Percentiles rank a stretch among this genome's conserved stretches.
Evolutionary conservation across 2,113 vertebrate species (phyloP).

Genomic region (Silurus meridionalis): DNA sequence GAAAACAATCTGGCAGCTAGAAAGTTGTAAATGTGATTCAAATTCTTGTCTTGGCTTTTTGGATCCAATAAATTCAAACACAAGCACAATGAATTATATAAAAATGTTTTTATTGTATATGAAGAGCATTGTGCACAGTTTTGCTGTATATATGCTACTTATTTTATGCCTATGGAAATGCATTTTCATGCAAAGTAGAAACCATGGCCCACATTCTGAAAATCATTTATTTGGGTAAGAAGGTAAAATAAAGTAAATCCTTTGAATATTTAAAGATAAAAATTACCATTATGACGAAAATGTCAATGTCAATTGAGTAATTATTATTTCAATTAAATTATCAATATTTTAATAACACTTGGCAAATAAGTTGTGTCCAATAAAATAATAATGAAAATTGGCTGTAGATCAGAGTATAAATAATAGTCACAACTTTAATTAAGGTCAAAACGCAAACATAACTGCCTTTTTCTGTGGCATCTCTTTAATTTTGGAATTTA

Average conservation of each 20-base stretch:
- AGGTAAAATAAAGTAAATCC: not conserved
- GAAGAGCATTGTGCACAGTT: not conserved
- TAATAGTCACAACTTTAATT: not conserved
- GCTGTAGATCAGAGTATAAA: not conserved
- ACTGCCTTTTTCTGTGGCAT: not conserved
- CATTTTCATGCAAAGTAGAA: not conserved
- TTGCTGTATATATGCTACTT: not conserved
- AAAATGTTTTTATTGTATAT: not conserved
- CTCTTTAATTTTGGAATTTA: no score
- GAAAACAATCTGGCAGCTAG: not conserved
- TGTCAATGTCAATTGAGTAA: not conserved
- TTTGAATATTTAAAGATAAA: not conserved
- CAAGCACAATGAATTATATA: not conserved
- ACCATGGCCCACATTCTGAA: not conserved
- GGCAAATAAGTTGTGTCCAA: not conserved
- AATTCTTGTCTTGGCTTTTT: not conserved
- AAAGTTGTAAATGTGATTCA: not conserved
- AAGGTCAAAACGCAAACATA: not conserved
- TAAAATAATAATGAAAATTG: not conserved
- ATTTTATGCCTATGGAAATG: not conserved
- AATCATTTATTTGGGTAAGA: not conserved
- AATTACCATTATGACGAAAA: not conserved
- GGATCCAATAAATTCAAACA: not conserved
- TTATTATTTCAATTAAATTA: not conserved
- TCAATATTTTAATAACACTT: no score